Evolutionary conservation across 1,140 invertebrate species (phyloP), one percentile per base, ranked within the genome.

Genomic region (Heliothis subflexa): DNA sequence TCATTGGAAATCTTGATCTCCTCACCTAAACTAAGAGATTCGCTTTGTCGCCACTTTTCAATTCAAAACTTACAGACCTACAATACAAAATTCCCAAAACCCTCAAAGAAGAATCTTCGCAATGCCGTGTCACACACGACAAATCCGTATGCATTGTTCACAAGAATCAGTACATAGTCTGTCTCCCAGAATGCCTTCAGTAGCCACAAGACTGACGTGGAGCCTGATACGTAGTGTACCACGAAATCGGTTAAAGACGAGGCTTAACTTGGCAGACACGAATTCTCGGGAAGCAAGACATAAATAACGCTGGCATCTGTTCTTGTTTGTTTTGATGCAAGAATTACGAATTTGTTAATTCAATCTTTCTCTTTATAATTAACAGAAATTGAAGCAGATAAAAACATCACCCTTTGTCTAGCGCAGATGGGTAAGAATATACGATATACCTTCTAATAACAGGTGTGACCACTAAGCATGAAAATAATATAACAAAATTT

Each of bases 241-340:
- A 47, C 14, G 33, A 47, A 64, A 64, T 47, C 16, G 40, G 61
- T 64, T 45, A 33, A 64, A n/a, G 61, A 64, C 61, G 16, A 7
- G 61, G 61, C 61, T 64, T 64, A 64, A 64, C 33, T 64, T 47
- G 61, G 33, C 40, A 16, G 28, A n/a, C 40, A 47, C 47, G n/a
- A 40, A 45, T 45, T 47, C 61, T 64, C 28, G n/a, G 40, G 28
- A 47, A 45, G 33, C 18, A 18, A 57, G 40, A 64, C 61, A 47
- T 64, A 47, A 64, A 47, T 64, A 64, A 64, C 11, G 54, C 18
- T 18, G 61, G 16, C 28, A 13, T 62, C 45, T 25, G 10, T 10
- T 62, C 25, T 45, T 64, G 61, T 47, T 64, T 64, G 40, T 64
- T 64, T 64, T 64, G 33, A 64, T 64, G 14, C 10, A 28, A 28